Base-by-base conservation (phyloP, 2,888 invertebrate genomes). In the Lathronympha strigana region DNA sequence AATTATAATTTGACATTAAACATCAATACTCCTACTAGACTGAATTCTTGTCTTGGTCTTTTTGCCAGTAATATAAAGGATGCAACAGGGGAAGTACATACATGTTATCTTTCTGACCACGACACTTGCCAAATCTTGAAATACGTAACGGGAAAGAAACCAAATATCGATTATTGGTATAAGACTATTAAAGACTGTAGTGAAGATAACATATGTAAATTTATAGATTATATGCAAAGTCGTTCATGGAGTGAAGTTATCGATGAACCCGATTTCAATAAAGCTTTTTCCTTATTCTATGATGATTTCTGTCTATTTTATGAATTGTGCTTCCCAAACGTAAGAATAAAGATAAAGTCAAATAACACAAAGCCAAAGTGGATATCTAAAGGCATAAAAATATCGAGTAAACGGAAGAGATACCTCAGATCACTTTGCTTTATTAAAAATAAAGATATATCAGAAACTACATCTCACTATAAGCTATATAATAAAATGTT, bases 41-140 rank as follows among this genome's bases (percentile, higher is more conserved):
- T 55, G 13, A 25, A 57, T 25, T 43, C 25, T n/a, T 66, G 61
- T 36, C 61, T 66, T 23, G 66, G 51, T 28, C 61, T 61, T 23
- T 61, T 66, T 51, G 55, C 45, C 6, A 63, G 63, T 33, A 45
- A 53, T 25, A 53, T 61, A 45, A 53, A 53, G 15, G 54, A 45
- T 23, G 62, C 15, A 13, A 19, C 47, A 33, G 43, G 62, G n/a
- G 4, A 11, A 21, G 54, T 54, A 13, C 54, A 54, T 28, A 47
- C 45, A 31, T 33, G 25, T 25, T 51, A 45, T 45, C 54, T 62
- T 19, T 62, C 62, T 13, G 62, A 62, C 28, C 62, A 54, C 25
- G 54, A 62, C 23, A 62, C 62, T 53, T 62, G 62, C 23, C 62
- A 62, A 36, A 54, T 21, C 8, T 6, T 53, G 25, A 17, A n/a